Evolutionary conservation across 1,140 invertebrate genomes (phyloP).

Genomic region (Neodiprion lecontei): DNA sequence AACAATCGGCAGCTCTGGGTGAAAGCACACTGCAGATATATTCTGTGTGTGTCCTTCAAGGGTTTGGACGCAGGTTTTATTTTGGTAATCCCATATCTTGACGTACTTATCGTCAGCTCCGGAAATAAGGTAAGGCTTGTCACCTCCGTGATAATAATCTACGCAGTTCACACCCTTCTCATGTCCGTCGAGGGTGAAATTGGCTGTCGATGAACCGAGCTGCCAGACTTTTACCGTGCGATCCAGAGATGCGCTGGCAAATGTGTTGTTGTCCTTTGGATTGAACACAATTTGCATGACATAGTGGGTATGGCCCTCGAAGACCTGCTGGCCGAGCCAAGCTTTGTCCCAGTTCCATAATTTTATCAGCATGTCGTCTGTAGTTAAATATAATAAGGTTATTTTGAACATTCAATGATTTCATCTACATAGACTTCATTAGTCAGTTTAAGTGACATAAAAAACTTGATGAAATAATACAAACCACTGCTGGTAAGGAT

Average conservation of each 20-base stretch:
- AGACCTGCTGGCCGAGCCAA: slow-evolving; percentile 96
- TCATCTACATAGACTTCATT: background rate
- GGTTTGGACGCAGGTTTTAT: slow-evolving; percentile 99
- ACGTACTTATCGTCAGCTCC: slow-evolving; percentile 97
- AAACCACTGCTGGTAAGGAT: slow-evolving; percentile 95
- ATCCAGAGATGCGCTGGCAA: slow-evolving; percentile 97
- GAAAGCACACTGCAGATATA: slow-evolving; percentile 91
- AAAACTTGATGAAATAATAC: slow-evolving; percentile 40
- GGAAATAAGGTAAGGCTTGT: slow-evolving; percentile 99
- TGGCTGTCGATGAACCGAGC: slow-evolving; percentile 93
- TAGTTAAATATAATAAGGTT: slow-evolving; percentile 31
- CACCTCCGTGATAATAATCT: slow-evolving; percentile 99
- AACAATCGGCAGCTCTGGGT: slow-evolving; percentile 97
- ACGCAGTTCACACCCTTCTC: slow-evolving; percentile 99
- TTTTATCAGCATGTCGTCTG: slow-evolving; percentile 99
- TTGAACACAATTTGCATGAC: slow-evolving; percentile 99
- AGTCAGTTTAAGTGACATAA: background rate
- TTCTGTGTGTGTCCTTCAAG: slow-evolving; percentile 97
- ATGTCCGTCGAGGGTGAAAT: slow-evolving; percentile 98
- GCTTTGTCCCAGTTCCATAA: slow-evolving; percentile 99
- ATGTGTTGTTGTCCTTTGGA: slow-evolving; percentile 99
- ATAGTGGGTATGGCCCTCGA: slow-evolving; percentile 98
- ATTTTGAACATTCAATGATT: background rate
- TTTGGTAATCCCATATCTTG: slow-evolving; percentile 99
- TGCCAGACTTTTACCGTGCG: slow-evolving; percentile 99